phyloP scores from a whole-genome alignment of 2,797 vertebrate genomes.

The Hafferia zeledoni region DNA sequence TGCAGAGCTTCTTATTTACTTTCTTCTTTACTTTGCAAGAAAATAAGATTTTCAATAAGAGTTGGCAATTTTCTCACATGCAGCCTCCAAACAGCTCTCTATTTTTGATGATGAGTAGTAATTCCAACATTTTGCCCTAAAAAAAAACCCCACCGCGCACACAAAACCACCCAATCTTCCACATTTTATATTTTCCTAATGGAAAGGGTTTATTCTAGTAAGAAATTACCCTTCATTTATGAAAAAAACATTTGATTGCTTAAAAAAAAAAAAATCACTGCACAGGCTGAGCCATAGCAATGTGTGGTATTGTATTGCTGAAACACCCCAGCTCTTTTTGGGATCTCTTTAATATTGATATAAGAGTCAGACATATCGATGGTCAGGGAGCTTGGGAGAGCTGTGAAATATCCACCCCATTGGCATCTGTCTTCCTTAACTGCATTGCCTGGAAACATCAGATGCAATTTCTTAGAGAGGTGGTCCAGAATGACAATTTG shows the following conservation, averaged over 20 bases:
- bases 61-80: constrained; percentile 35
- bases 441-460: background rate
- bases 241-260: background rate
- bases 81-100: background rate
- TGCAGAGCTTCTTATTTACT: constrained; percentile 41
- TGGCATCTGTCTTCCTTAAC: background rate
- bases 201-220: background rate
- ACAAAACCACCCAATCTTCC: background rate
- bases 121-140: background rate
- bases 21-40: constrained; percentile 14
- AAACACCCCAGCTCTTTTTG: background rate
- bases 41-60: constrained; percentile 44
- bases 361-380: background rate
- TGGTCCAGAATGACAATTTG: background rate
- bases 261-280: background rate
- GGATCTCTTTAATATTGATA: background rate
- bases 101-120: constrained; percentile 28
- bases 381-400: background rate
- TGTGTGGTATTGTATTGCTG: background rate
- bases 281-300: fast-evolving
- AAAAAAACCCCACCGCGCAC: background rate
- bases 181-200: background rate
- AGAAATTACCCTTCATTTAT: constrained; percentile 13
- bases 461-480: background rate
- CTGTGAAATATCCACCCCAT: background rate